These are phyloP conservation scores for Arbacia lixula DNA, from an alignment of 53 echinoderm and acorn worm species.

Conservation along the genomic window DNA sequence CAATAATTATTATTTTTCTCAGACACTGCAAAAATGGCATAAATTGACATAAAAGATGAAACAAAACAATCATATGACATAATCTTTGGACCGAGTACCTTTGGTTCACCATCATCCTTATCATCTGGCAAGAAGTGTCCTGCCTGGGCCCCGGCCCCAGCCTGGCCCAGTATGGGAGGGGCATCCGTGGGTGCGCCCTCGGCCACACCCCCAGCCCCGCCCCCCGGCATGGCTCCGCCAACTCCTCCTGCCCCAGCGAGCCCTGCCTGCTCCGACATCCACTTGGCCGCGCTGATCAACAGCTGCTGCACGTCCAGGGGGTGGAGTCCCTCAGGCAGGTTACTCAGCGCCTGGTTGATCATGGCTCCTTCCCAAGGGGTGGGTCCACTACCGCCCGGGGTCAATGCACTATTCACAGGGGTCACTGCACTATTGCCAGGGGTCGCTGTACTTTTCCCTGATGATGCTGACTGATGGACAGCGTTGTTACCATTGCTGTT, in stretches of 20 bases:
- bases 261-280: slow-evolving; percentile 45
- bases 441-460: not conserved
- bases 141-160: not conserved
- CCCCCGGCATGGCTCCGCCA: not conserved
- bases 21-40: too few species aligned
- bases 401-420: not conserved
- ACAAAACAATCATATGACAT: not conserved
- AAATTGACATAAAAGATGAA: too few species aligned
- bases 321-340: slow-evolving; percentile 42
- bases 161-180: not conserved
- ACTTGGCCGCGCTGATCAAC: slow-evolving; percentile 41
- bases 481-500: slow-evolving; percentile 8
- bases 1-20: too few species aligned
- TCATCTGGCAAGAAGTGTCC: slow-evolving; percentile 52
- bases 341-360: slow-evolving; percentile 43
- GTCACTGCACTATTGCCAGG: not conserved
- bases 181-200: not conserved
- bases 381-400: not conserved
- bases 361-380: slow-evolving; percentile 36
- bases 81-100: not conserved
- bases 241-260: not conserved
- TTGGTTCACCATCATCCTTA: slow-evolving; percentile 10
- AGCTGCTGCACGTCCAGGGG: slow-evolving; percentile 48
- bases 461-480: not conserved
- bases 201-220: not conserved